Conservation (phyloP, 2,888 invertebrate species). For the Orchestes rusci region DNA sequence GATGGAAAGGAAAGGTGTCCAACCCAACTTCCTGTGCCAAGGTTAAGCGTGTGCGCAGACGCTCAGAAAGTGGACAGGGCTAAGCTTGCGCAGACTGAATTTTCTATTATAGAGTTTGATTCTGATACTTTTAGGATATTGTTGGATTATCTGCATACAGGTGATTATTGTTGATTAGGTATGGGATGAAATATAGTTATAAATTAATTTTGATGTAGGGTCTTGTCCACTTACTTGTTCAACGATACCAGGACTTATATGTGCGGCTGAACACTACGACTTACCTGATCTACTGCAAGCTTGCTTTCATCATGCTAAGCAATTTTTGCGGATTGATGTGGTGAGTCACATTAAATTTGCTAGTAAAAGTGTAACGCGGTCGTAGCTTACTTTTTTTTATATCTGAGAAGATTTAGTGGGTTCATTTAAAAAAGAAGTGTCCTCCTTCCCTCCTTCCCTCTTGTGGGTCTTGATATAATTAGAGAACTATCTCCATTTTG, state of each 20-base stretch:
- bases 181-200: background rate
- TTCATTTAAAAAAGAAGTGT: too few species aligned
- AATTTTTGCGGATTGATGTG: slow-evolving; percentile 85
- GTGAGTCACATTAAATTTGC: too few species aligned
- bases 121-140: slow-evolving; percentile 87
- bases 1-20: slow-evolving; percentile 70
- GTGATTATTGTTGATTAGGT: slow-evolving; percentile 8
- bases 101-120: slow-evolving; percentile 92
- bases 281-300: slow-evolving; percentile 87
- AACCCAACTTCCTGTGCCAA: slow-evolving; percentile 72
- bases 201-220: slow-evolving; percentile 43
- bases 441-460: too few species aligned
- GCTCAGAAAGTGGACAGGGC: slow-evolving; percentile 89
- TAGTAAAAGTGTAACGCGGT: too few species aligned
- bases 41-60: slow-evolving; percentile 87
- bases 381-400: too few species aligned
- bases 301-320: slow-evolving; percentile 92
- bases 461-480: too few species aligned
- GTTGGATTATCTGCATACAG: slow-evolving; percentile 83
- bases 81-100: slow-evolving; percentile 90
- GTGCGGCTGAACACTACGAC: slow-evolving; percentile 92
- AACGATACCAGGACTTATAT: slow-evolving; percentile 86
- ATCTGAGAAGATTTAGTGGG: too few species aligned
- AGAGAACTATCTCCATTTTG: too few species aligned
- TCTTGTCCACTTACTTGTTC: slow-evolving; percentile 88